Conservation (phyloP, 2,888 invertebrate genomes). For the Hydraecia micacea region DNA sequence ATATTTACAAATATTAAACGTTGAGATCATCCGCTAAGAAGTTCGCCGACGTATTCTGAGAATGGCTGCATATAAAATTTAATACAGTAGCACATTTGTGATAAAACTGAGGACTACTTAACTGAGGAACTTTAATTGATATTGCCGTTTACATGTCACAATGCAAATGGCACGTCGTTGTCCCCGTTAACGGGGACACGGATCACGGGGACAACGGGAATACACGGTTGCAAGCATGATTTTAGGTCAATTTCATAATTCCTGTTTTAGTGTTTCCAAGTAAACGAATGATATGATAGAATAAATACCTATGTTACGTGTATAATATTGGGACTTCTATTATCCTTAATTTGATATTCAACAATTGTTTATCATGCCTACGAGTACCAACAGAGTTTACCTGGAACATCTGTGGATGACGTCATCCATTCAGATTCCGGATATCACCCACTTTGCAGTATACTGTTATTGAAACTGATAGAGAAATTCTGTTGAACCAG, state of each 20-base stretch:
- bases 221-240: not conserved
- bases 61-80: constrained; percentile 55
- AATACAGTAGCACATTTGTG: constrained; percentile 43
- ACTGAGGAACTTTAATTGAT: constrained; percentile 41
- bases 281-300: constrained; percentile 1
- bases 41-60: constrained; percentile 65
- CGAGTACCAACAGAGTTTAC: not conserved
- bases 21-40: constrained; percentile 73
- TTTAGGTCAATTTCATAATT: constrained; percentile 28
- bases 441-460: not conserved
- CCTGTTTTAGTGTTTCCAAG: constrained; percentile 7
- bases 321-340: not conserved
- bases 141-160: constrained; percentile 6
- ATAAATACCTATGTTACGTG: not conserved
- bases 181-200: no score
- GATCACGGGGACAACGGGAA: no score
- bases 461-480: not conserved
- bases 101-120: constrained; percentile 51
- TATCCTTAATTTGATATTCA: not conserved
- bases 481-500: not conserved
- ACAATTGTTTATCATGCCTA: not conserved
- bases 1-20: constrained; percentile 59
- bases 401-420: not conserved
- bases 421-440: not conserved
- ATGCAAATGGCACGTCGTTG: constrained; percentile 6